Base-by-base conservation (phyloP, 1,140 invertebrate genomes). In the Drosophila equinoxialis region DNA sequence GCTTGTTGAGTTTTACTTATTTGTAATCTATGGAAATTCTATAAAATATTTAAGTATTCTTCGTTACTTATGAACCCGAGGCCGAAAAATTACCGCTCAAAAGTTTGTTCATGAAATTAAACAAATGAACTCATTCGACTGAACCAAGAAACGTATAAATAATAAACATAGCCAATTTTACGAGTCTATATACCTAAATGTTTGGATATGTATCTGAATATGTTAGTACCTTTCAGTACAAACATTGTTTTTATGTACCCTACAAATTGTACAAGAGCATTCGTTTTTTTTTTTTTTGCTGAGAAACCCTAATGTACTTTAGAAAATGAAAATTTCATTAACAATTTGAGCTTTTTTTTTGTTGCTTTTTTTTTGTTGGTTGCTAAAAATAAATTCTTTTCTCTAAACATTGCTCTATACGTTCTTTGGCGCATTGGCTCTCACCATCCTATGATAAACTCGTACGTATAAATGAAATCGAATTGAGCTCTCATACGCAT, bases 341-440 rank as follows among this genome's bases (percentile, higher is more conserved):
- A 79, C 80, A 89, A 71, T 71, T 75, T 79, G 77, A 83, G 84
- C 84, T 89, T 89, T 86, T 79, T 79, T 73, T 80, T 77, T 5
- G 5, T 30, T 30, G 30, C 0, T 30, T 30, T 30, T 3, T 30
- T 30, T 30, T 30, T 30, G 6, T 37, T 51, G 23, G 57, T 5
- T 57, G 83, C 84, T 72, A 83, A 78, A 89, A 89, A 84, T 89
- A 89, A 81, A 89, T 68, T 66, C 73, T 80, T 77, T 89, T 73
- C 84, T 86, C 77, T 87, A 76, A 86, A 81, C 79, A 69, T 59
- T 55, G 73, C 74, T 57, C 57, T 63, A 71, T 66, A 71, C 45
- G 20, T 42, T 51, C 54, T 26, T 65, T 63, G 17, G 61, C 64
- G 62, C 62, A 41, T 75, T 75, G 60, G 65, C 73, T 77, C 75